phyloP scores from a whole-genome alignment of 2,113 vertebrate genomes.

The Mirounga angustirostris region DNA sequence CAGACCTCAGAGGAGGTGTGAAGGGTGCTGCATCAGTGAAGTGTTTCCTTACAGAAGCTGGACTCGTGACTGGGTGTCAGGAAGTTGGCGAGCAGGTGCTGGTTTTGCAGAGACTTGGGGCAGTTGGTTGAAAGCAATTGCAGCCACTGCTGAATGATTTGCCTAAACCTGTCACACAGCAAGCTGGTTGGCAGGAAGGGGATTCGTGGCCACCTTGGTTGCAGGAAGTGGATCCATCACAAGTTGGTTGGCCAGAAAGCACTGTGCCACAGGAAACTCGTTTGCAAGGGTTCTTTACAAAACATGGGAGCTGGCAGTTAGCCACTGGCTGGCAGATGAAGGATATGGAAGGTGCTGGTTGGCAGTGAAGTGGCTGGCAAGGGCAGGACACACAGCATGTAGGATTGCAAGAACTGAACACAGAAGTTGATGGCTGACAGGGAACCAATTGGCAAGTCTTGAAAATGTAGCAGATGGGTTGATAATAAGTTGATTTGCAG shows the following conservation, averaged over 20 bases:
- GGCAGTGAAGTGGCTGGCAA: constrained; percentile 21
- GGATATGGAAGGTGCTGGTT: neutral
- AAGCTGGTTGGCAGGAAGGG: constrained; percentile 58
- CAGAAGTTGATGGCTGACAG: constrained; percentile 45
- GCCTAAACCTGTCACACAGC: constrained; percentile 76
- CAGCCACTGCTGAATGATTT: neutral
- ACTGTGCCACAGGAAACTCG: neutral
- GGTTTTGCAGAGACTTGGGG: neutral
- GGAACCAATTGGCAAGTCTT: constrained; percentile 37
- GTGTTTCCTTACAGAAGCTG: neutral
- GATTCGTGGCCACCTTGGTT: neutral
- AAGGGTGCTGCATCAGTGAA: neutral
- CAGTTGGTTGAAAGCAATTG: neutral
- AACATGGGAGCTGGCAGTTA: constrained; percentile 48
- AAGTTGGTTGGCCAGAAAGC: constrained; percentile 11
- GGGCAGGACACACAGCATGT: neutral
- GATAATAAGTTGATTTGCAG: constrained; percentile 50
- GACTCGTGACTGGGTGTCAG: neutral
- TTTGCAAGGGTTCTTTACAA: neutral
- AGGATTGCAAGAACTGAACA: constrained; percentile 15
- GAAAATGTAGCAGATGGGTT: constrained; percentile 68
- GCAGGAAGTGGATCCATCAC: neutral
- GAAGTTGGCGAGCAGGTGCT: neutral
- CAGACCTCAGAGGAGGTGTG: neutral
- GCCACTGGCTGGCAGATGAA: constrained; percentile 44